phyloP scores from a whole-genome alignment of 2,797 vertebrate species.

The Lagorchestes hirsutus region DNA sequence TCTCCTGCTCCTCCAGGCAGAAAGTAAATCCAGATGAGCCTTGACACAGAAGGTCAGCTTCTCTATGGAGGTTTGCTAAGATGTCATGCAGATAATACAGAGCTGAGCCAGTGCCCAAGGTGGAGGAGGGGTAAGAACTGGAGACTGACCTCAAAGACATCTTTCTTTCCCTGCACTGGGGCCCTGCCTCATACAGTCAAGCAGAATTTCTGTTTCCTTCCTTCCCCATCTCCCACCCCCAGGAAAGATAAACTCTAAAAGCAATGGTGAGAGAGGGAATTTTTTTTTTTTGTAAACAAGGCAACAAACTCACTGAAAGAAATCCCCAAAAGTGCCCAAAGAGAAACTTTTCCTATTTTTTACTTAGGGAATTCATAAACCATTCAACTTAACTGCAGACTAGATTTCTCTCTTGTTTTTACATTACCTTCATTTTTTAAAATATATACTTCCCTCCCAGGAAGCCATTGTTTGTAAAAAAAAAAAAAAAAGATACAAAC shows the following conservation, averaged over 20 bases:
- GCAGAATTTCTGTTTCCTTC: neutral
- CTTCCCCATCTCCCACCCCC: neutral
- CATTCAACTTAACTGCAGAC: neutral
- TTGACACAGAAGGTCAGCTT: constrained; percentile 4
- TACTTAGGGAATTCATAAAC: constrained; percentile 34
- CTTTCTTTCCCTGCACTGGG: neutral
- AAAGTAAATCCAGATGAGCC: neutral
- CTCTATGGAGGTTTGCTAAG: constrained; percentile 21
- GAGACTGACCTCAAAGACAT: neutral
- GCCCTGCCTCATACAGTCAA: neutral
- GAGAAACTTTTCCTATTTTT: neutral
- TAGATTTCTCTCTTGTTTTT: neutral
- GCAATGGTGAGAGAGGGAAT: neutral
- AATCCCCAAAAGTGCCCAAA: neutral
- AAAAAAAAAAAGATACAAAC: too few species aligned
- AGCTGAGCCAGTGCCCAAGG: neutral
- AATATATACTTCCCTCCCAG: neutral
- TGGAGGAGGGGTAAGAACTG: neutral
- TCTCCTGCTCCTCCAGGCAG: neutral
- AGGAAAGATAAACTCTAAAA: constrained; percentile 7
- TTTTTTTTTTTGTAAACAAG: neutral
- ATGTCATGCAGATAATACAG: constrained; percentile 14
- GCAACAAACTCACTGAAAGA: constrained; percentile 2
- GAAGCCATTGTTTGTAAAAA: neutral
- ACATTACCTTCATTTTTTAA: neutral